Base-by-base conservation (phyloP, 2,113 vertebrate genomes). In the Lagopus leucura region DNA sequence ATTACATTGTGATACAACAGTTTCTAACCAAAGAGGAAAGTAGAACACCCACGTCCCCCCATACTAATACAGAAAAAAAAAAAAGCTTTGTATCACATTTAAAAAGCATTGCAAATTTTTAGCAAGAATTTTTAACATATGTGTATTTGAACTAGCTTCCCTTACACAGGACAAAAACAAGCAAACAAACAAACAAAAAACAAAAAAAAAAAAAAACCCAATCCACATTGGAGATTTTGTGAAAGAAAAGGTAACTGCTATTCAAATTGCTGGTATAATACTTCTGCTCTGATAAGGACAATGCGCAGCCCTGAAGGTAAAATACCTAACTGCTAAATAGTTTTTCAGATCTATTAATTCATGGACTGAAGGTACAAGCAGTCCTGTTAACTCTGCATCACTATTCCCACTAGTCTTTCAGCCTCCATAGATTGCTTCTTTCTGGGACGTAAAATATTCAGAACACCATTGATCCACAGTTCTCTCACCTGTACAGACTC, bases 361-460 rank as follows among this genome's bases (percentile, higher is more conserved):
- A 43, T 22, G 30, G 57, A 80, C 60, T 72, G 36, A 67, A 88
- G 55, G 7, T 38, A 52, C 6, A 77, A 88, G 10, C 67, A 84
- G 43, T 57, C 24, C 12, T 70, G 20, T 54, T 52, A 81, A 69
- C 43, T 64, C 38, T 54, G n/a, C 18, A 60, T 8, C 30, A 65
- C 61, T 92, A 75, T 7, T 52, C 20, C 25, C 38, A 71, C 42
- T 27, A 75, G 65, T 57, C 10, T 79, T 87, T 84, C n/a, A 57
- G 38, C 52, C 43, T 78, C 61, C 30, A 27, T 19, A 64, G 50
- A 64, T 1, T 50, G 13, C 5, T 54, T 78, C 72, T 72, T 88
- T 90, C 36, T 70, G 71, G 30, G 89, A 84, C 24, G 14, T 54
- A 78, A 87, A 74, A 57, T 57, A 84, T 34, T 84, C 67, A 69